Base-by-base conservation (phyloP, 2,113 vertebrate genomes). In the Oenanthe oenanthe region DNA sequence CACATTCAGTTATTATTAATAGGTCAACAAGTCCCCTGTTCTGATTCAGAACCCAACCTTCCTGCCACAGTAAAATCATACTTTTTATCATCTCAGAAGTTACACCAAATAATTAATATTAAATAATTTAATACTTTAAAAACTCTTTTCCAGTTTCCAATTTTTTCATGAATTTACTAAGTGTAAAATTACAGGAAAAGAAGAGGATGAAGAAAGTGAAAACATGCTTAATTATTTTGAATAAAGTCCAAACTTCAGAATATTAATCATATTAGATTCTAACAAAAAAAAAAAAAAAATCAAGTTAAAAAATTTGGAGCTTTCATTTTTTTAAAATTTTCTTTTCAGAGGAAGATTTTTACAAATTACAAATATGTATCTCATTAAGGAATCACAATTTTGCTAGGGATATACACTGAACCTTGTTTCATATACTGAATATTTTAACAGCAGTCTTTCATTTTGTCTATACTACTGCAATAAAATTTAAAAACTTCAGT, bases 1-100 rank as follows among this genome's bases (percentile, higher is more conserved):
- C 56, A 71, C 31, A 81, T 56, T 89, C 20, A 57, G 38, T 60
- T 88, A 76, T 90, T 85, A 88, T 61, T 70, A 91, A 80, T 14
- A 92, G 67, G 75, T 85, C 71, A 92, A 67, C 11, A 88, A 73
- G 19, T 79, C 26, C 50, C 17, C 31, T 65, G 17, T 22, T 91
- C 42, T 89, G 68, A 73, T 65, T 82, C 66, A 94, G 57, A 91
- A 72, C 25, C 57, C 8, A 79, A 53, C 17, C 21, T 63, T 67
- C 26, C 22, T 66, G 72, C 17, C 12, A 61, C 10, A 60, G 48
- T 19, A 79, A 82, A 92, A 61, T 5, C 0, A 6, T 29, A 29
- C 4, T 71, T 83, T 85, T 77, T 7, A 18, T 17, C 14, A 11
- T 80, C 57, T 72, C 29, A 72, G 24, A 82, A 88, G 63, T 13